phyloP scores from a whole-genome alignment of 2,113 vertebrate species.

The Ptychochromis oligacanthus region DNA sequence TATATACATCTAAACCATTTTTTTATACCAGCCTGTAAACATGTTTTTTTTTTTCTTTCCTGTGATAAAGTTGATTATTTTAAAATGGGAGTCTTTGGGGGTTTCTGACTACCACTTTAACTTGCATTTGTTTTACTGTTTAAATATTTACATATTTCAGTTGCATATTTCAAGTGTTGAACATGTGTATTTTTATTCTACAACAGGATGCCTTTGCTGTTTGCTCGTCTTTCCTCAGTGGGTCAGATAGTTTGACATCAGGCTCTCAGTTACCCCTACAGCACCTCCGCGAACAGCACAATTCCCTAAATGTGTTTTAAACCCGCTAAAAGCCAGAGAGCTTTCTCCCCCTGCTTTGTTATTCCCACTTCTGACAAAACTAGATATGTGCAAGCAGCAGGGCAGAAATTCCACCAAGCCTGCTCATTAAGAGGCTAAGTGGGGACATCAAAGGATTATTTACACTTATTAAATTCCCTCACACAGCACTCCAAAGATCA shows the following conservation, averaged over 20 bases:
- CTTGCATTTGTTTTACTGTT: not conserved
- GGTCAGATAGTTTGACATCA: constrained; percentile 60
- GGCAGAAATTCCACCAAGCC: constrained; percentile 44
- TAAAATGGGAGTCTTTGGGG: not conserved
- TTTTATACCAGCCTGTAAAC: not conserved
- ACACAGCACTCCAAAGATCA: constrained; percentile 10
- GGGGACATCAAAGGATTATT: constrained; percentile 57
- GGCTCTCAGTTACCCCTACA: constrained; percentile 10
- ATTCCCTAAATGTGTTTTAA: constrained; percentile 23
- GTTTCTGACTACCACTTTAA: not conserved
- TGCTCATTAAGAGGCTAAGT: constrained; percentile 53
- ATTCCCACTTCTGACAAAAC: constrained; percentile 40
- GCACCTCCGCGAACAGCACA: constrained; percentile 30
- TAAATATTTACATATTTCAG: not conserved
- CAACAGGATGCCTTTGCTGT: no score
- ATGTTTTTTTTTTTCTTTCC: not conserved
- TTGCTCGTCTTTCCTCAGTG: constrained; percentile 4
- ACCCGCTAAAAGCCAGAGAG: constrained; percentile 19
- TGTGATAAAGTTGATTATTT: not conserved
- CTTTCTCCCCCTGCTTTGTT: constrained; percentile 14
- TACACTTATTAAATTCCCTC: constrained; percentile 48
- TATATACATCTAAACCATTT: not conserved
- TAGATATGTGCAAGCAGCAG: constrained; percentile 39
- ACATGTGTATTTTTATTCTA: not conserved
- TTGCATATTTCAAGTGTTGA: not conserved